These are phyloP conservation scores for Empis livida DNA, from an alignment of 2,888 invertebrate species.

Conservation along the genomic window DNA sequence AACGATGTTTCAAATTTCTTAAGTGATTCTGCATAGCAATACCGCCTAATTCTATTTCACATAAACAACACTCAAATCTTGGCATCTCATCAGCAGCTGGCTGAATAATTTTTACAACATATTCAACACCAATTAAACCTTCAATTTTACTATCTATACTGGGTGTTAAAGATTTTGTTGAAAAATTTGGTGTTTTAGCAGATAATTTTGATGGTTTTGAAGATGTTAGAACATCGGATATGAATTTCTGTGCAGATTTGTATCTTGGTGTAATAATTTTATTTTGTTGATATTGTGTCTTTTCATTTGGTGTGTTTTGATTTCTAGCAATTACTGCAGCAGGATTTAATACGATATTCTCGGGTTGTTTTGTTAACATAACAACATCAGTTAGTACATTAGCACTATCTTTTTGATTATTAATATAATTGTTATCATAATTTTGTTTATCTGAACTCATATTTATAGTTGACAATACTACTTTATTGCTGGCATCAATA, in stretches of 20 bases:
- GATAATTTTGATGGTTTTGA: neutral
- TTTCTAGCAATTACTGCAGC: neutral
- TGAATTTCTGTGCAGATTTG: neutral
- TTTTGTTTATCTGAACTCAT: too few relatives aligned
- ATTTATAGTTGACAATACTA: too few relatives aligned
- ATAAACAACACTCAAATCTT: constrained; percentile 60
- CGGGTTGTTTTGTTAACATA: neutral
- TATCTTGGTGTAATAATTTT: neutral
- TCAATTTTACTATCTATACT: constrained; percentile 15
- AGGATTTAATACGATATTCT: constrained; percentile 4
- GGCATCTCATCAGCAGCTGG: constrained; percentile 51
- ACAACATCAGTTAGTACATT: too few relatives aligned
- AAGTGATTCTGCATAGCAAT: constrained; percentile 66
- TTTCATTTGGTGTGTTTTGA: neutral
- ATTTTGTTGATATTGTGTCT: neutral
- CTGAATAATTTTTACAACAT: constrained; percentile 58
- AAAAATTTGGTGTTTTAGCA: constrained; percentile 11
- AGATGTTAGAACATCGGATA: neutral
- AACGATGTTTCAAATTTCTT: constrained; percentile 60
- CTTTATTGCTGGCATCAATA: too few relatives aligned
- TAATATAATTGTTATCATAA: too few relatives aligned
- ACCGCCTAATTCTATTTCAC: constrained; percentile 62
- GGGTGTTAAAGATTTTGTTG: constrained; percentile 14
- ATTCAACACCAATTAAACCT: constrained; percentile 56
- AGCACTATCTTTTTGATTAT: too few relatives aligned